Percentiles rank a stretch among this genome's conserved stretches.
phyloP scores from a whole-genome alignment of 2,113 vertebrate genomes.

The Archocentrus centrarchus region DNA sequence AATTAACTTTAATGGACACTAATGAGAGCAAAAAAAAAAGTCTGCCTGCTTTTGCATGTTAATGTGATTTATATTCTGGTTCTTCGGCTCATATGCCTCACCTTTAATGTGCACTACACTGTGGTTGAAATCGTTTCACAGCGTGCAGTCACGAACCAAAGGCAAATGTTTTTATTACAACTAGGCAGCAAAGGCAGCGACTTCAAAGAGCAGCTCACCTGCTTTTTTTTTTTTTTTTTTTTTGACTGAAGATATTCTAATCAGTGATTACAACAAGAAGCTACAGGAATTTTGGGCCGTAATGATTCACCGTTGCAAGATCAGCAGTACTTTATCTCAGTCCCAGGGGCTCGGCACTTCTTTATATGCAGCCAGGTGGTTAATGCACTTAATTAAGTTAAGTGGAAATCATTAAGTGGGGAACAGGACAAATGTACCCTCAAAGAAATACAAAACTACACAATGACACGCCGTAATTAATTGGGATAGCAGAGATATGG shows the following conservation, averaged over 20 bases:
- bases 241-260: background rate
- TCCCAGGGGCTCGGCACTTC: conserved; percentile 6
- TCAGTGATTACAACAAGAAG: background rate
- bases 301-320: conserved; percentile 17
- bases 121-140: background rate
- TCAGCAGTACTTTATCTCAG: conserved; percentile 25
- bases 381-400: conserved; percentile 33
- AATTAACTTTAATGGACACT: background rate
- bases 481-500: background rate
- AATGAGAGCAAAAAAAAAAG: background rate
- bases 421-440: background rate
- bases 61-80: background rate
- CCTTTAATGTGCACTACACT: background rate
- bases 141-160: background rate
- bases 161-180: background rate
- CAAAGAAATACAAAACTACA: conserved; percentile 19
- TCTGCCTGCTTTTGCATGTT: background rate
- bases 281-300: background rate
- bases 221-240: background rate
- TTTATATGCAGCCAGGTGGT: conserved; percentile 26
- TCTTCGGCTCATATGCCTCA: background rate
- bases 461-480: background rate
- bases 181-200: background rate
- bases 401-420: conserved; percentile 6
- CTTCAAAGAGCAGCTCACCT: background rate